A percentile compares a stretch with the other conserved stretches of the same genome.
Evolutionary conservation across 1,140 invertebrate species (phyloP).

Genomic region (Drepana arcuata): DNA sequence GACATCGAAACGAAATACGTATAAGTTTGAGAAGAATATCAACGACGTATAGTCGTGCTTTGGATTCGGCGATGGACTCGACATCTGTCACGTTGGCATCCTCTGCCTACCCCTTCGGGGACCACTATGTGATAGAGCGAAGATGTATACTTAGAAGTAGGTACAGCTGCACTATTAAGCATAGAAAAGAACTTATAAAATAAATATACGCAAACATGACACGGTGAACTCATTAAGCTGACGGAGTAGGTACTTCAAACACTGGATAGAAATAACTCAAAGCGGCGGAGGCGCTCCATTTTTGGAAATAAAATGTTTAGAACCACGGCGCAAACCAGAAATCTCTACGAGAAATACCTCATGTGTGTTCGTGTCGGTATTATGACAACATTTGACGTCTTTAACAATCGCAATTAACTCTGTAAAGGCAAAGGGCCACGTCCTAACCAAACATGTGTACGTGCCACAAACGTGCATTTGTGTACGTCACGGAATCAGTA

Average conservation of each 20-base stretch:
- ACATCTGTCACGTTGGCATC: no score
- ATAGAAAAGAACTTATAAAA: no score
- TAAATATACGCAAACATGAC: constrained; percentile 17
- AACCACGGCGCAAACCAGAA: constrained; percentile 11
- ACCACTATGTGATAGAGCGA: no score
- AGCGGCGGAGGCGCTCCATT: constrained; percentile 14
- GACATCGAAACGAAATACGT: no score
- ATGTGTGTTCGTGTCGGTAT: constrained; percentile 9
- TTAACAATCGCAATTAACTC: constrained; percentile 25
- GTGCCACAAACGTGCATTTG: no score
- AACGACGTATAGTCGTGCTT: no score
- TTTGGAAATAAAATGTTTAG: constrained; percentile 26
- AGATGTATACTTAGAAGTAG: no score
- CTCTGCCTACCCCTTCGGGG: no score
- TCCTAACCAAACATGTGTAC: constrained; percentile 24
- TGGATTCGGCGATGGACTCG: no score
- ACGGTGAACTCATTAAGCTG: constrained; percentile 18
- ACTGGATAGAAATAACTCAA: constrained; percentile 22
- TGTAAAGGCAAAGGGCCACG: constrained; percentile 11
- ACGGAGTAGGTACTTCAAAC: constrained; percentile 20
- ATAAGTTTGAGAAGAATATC: no score
- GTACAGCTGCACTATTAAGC: no score
- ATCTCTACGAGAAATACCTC: constrained; percentile 14
- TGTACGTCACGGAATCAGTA: no score
- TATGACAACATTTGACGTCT: constrained; percentile 11